Evolutionary conservation across 2,888 invertebrate species (phyloP).

Genomic region (Panzeria rudis): DNA sequence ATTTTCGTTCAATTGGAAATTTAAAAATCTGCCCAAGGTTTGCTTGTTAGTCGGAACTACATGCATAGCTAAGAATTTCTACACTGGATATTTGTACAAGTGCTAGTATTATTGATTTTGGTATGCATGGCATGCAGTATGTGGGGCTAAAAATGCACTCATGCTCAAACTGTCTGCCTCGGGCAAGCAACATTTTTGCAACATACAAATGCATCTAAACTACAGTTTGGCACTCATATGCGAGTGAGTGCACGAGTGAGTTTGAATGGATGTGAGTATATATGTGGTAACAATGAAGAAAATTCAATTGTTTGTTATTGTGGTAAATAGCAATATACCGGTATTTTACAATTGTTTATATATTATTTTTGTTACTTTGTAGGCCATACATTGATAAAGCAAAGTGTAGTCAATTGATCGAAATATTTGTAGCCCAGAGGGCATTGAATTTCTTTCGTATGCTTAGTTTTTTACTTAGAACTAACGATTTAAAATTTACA

Average conservation of each 20-base stretch:
- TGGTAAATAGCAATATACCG: constrained; percentile 44
- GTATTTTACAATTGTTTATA: constrained; percentile 40
- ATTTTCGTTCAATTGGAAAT: constrained; percentile 21
- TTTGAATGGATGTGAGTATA: not conserved
- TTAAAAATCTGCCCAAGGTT: constrained; percentile 43
- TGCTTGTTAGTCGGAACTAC: not conserved
- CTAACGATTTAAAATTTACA: constrained; percentile 22
- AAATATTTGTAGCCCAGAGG: constrained; percentile 13
- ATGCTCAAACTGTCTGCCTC: constrained; percentile 43
- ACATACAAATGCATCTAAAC: constrained; percentile 15
- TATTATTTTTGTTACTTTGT: constrained; percentile 17
- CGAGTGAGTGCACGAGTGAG: not conserved
- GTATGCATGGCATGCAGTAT: constrained; percentile 39
- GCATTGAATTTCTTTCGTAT: not conserved
- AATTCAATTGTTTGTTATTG: constrained; percentile 52
- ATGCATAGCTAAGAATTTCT: constrained; percentile 11
- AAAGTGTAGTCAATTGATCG: constrained; percentile 43
- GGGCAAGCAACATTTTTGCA: constrained; percentile 16
- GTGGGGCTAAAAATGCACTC: constrained; percentile 49
- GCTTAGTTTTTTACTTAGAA: not conserved
- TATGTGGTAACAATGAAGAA: constrained; percentile 31
- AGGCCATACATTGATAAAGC: constrained; percentile 24
- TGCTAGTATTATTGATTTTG: constrained; percentile 46
- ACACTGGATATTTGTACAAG: not conserved
- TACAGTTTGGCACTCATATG: not conserved